These are phyloP conservation scores for Clarias batrachus DNA, from an alignment of 2,113 vertebrate species.

Conservation along the genomic window DNA sequence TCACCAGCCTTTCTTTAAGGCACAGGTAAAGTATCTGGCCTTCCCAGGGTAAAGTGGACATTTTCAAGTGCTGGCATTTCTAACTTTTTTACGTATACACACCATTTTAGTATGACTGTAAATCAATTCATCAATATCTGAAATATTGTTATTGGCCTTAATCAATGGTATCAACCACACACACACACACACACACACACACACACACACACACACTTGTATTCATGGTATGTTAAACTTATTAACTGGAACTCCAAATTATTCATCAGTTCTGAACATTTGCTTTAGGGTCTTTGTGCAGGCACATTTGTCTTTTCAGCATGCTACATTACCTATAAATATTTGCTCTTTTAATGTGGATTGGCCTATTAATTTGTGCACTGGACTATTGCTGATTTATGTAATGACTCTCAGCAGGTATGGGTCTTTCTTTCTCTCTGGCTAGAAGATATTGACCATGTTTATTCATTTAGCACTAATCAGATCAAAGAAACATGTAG, in stretches of 20 bases:
- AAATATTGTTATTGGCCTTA: background rate
- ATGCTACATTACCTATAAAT: conserved; percentile 14
- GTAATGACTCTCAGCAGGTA: conserved; percentile 1
- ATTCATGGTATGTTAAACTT: background rate
- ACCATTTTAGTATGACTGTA: background rate
- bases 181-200: background rate
- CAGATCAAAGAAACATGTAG: background rate
- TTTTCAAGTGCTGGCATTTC: background rate
- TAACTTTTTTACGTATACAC: background rate
- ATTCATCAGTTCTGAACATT: conserved; percentile 9
- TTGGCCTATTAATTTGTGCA: conserved; percentile 11
- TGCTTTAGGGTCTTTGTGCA: background rate
- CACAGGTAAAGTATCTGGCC: too few relatives aligned
- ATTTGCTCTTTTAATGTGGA: conserved; percentile 2
- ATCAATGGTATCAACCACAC: background rate
- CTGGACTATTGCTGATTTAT: conserved; percentile 13
- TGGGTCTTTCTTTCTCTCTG: background rate
- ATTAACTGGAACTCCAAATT: conserved; percentile 15
- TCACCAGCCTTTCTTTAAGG: background rate
- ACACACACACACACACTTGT: background rate
- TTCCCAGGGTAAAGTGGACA: background rate
- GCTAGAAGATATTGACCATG: background rate
- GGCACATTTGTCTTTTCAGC: conserved; percentile 12
- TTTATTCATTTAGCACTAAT: background rate
- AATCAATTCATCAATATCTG: background rate